Conservation (phyloP, 23 tunicate genomes). For the Ascidia mentula region DNA sequence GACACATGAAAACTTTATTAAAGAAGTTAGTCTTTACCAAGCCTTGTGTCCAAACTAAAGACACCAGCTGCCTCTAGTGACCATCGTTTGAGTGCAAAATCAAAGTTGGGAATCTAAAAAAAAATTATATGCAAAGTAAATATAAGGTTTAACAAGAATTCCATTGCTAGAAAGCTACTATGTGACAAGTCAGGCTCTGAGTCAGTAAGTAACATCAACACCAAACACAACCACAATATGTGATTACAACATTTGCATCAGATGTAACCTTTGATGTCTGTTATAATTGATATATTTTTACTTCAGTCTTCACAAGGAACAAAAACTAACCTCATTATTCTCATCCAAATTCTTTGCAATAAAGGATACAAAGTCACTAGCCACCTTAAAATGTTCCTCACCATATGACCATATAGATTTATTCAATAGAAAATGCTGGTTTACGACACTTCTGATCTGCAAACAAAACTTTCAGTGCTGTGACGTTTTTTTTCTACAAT, state of each 20-base stretch:
- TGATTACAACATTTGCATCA: too few species aligned
- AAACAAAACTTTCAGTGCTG: not conserved
- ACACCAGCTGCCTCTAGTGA: constrained; percentile 49
- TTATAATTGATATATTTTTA: too few species aligned
- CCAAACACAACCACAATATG: too few species aligned
- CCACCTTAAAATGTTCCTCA: not conserved
- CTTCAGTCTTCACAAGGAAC: too few species aligned
- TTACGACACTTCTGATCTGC: not conserved
- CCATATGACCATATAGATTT: not conserved
- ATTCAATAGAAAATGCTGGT: not conserved
- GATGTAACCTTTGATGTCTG: too few species aligned
- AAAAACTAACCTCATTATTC: constrained; percentile 5
- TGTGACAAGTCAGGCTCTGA: too few species aligned
- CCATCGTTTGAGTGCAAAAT: constrained; percentile 28
- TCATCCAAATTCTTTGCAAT: not conserved
- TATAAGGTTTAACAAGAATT: too few species aligned
- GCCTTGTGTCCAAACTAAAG: constrained; percentile 44
- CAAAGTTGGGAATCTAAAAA: constrained; percentile 44
- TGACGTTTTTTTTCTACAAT: not conserved
- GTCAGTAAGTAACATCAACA: too few species aligned
- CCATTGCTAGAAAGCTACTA: too few species aligned
- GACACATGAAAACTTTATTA: too few species aligned
- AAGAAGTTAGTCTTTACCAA: constrained; percentile 26
- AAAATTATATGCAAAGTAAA: too few species aligned
- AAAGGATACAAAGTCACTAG: not conserved